Conservation (phyloP, 2,113 vertebrate genomes). For the Lasiurus cinereus region DNA sequence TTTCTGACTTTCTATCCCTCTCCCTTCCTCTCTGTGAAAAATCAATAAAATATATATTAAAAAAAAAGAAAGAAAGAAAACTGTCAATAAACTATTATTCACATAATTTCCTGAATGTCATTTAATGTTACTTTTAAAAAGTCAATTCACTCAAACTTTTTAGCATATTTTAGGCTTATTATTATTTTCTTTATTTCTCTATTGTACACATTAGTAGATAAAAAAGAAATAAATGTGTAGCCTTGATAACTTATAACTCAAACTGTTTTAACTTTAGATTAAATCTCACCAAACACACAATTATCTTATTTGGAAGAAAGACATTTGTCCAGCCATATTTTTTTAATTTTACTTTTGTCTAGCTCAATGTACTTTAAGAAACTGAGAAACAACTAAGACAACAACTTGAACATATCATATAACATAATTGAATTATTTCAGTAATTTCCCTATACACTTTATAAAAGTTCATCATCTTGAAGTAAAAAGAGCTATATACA, state of each 20-base stretch:
- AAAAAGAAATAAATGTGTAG: background rate
- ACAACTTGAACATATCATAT: background rate
- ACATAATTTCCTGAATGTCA: background rate
- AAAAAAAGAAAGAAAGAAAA: too few relatives aligned
- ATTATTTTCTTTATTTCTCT: background rate
- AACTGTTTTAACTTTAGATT: background rate
- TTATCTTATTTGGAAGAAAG: background rate
- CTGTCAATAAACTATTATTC: background rate
- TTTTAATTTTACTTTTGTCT: background rate
- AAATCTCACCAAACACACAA: background rate
- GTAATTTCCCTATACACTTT: conserved; percentile 33
- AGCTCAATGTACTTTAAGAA: background rate
- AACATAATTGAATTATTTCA: conserved; percentile 15
- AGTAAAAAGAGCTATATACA: background rate
- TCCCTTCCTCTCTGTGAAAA: too few relatives aligned
- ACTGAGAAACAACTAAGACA: background rate
- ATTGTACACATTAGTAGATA: background rate
- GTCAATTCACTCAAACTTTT: background rate
- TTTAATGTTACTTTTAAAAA: background rate
- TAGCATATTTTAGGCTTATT: background rate
- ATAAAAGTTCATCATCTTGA: background rate
- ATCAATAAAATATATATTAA: too few relatives aligned
- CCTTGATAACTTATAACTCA: background rate
- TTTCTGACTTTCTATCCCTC: too few relatives aligned
- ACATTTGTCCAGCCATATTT: background rate